Conservation (phyloP, 2,888 invertebrate genomes). For the Prosopocoilus inquinatus region DNA sequence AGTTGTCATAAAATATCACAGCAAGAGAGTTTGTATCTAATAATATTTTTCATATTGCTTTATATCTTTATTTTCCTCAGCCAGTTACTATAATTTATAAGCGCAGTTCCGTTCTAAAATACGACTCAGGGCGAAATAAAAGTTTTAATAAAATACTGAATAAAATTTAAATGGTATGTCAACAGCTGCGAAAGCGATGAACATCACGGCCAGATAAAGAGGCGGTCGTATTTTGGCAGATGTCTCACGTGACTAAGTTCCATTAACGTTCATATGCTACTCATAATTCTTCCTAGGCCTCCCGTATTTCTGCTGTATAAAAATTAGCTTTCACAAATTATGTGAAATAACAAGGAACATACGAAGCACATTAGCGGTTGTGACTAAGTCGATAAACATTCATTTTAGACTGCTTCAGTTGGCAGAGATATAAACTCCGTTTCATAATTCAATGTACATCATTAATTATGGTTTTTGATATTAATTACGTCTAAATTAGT, state of each 20-base stretch:
- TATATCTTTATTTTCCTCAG: conserved; percentile 13
- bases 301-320: conserved; percentile 15
- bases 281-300: conserved; percentile 23
- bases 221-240: conserved; percentile 25
- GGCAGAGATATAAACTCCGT: too few species aligned
- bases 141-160: conserved; percentile 9
- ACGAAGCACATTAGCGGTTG: conserved; percentile 20
- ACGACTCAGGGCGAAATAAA: neutral
- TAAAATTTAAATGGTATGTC: conserved; percentile 22
- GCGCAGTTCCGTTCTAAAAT: conserved; percentile 4
- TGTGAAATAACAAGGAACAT: conserved; percentile 21
- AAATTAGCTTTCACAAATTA: conserved; percentile 24
- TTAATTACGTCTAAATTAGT: too few species aligned
- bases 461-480: too few species aligned
- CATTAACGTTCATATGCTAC: conserved; percentile 27
- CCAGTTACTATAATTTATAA: neutral
- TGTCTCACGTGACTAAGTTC: conserved; percentile 26
- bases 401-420: too few species aligned
- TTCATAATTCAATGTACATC: too few species aligned
- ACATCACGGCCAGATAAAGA: conserved; percentile 23
- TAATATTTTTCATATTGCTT: conserved; percentile 17
- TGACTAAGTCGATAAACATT: neutral
- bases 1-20: conserved; percentile 1
- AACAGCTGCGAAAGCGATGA: conserved; percentile 19
- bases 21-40: conserved; percentile 9